Conservation (phyloP, 2,888 invertebrate species). For the Hydroisotoma schaefferi region DNA sequence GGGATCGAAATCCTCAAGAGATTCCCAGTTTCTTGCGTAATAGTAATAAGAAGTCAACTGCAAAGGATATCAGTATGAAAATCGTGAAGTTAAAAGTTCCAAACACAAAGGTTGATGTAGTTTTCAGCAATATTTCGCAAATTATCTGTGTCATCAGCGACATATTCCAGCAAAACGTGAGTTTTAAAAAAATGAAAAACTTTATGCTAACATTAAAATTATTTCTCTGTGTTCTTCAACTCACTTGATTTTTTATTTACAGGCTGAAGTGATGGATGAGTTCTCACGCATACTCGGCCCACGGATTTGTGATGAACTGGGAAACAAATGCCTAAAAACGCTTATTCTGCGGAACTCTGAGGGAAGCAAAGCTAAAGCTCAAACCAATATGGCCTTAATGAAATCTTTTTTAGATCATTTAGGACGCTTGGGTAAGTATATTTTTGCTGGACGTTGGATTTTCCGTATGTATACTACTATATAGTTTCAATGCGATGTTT, state of each 20-base stretch:
- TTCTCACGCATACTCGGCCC: conserved; percentile 27
- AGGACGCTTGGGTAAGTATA: conserved; percentile 23
- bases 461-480: neutral
- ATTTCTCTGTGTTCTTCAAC: too few species aligned
- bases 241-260: too few species aligned
- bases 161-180: neutral
- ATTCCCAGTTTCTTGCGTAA: neutral
- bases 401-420: conserved; percentile 22
- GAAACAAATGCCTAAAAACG: conserved; percentile 36
- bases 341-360: conserved; percentile 40
- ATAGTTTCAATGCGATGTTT: too few species aligned
- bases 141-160: conserved; percentile 22
- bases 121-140: conserved; percentile 29
- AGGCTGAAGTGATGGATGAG: conserved; percentile 27
- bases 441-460: neutral
- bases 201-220: too few species aligned
- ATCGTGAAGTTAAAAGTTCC: conserved; percentile 19
- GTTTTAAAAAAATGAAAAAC: neutral
- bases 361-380: conserved; percentile 33
- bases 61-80: conserved; percentile 4
- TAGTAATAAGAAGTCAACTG: neutral
- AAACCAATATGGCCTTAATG: conserved; percentile 28
- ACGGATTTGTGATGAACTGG: conserved; percentile 31
- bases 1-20: conserved; percentile 3
- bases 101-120: conserved; percentile 6